Conservation (phyloP, 2,888 invertebrate species). For the Drosophila nigricruria region DNA sequence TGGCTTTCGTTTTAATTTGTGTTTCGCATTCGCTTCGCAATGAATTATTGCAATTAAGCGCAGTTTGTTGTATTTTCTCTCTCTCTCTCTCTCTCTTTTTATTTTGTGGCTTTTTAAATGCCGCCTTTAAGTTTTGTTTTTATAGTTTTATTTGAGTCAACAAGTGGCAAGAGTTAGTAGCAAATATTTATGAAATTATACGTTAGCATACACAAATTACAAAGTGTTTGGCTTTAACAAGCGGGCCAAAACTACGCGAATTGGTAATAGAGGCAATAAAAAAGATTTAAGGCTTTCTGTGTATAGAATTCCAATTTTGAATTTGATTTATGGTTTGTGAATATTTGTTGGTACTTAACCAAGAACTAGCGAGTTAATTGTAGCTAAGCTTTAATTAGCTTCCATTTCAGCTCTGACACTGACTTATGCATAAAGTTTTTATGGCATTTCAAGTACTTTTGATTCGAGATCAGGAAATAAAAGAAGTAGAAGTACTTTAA, state of each 20-base stretch:
- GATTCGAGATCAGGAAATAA: conserved; percentile 1
- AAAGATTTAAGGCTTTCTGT: conserved; percentile 27
- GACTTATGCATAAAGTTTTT: background rate
- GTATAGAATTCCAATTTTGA: conserved; percentile 1
- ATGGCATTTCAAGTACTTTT: background rate
- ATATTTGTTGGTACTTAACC: conserved; percentile 2
- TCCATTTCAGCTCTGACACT: background rate
- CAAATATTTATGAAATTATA: conserved; percentile 71
- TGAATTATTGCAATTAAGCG: conserved; percentile 80
- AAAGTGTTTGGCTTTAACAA: conserved; percentile 37
- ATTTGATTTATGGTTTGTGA: conserved; percentile 14
- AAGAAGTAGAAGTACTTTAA: background rate
- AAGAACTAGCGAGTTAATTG: conserved; percentile 3
- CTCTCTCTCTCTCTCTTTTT: background rate
- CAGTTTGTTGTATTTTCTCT: conserved; percentile 24
- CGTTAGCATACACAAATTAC: conserved; percentile 32
- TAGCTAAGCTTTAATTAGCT: conserved; percentile 38
- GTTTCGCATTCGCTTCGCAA: conserved; percentile 58
- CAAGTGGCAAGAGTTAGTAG: conserved; percentile 68
- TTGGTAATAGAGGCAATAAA: conserved; percentile 35
- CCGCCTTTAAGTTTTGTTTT: conserved; percentile 44
- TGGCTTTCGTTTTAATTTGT: conserved; percentile 64
- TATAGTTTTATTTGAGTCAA: conserved; percentile 37
- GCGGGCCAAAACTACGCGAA: conserved; percentile 15
- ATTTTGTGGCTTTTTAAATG: conserved; percentile 71